A percentile compares a stretch with the other conserved stretches of the same genome.
Evolutionary conservation across 2,113 vertebrate species (phyloP).

Genomic region (Sakesphorus luctuosus): DNA sequence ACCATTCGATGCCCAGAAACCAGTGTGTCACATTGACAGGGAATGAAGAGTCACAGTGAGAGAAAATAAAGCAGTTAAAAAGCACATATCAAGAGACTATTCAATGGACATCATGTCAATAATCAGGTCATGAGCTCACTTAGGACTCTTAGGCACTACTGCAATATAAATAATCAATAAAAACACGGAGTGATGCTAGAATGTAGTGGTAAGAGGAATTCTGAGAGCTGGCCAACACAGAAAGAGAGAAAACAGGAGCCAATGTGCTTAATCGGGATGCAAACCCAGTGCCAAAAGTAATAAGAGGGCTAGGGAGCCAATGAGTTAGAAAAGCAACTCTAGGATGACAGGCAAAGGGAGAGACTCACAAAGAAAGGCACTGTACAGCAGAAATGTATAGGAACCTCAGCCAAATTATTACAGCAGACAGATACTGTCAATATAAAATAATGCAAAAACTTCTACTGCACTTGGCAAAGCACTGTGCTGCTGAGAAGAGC

Average conservation of each 20-base stretch:
- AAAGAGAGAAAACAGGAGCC: slow-evolving; percentile 62
- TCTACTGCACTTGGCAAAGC: slow-evolving; percentile 27
- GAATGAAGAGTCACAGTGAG: background rate
- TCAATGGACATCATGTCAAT: background rate
- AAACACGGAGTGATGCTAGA: slow-evolving; percentile 21
- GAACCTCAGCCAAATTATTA: slow-evolving; percentile 54
- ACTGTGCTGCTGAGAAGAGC: background rate
- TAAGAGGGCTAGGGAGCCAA: slow-evolving; percentile 52
- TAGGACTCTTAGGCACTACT: slow-evolving; percentile 19
- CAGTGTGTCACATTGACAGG: background rate
- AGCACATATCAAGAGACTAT: background rate
- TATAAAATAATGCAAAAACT: slow-evolving; percentile 58
- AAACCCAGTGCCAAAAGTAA: slow-evolving; percentile 56
- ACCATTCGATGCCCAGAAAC: background rate
- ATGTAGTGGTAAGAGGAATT: slow-evolving; percentile 37
- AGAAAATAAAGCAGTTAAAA: background rate
- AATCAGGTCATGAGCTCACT: slow-evolving; percentile 9
- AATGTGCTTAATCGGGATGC: slow-evolving; percentile 63
- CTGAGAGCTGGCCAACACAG: slow-evolving; percentile 24
- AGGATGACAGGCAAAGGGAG: slow-evolving; percentile 35
- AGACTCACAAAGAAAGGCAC: slow-evolving; percentile 54
- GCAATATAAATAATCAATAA: slow-evolving; percentile 52
- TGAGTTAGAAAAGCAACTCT: slow-evolving; percentile 46
- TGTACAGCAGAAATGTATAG: slow-evolving; percentile 46
- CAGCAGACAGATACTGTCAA: slow-evolving; percentile 50